Evolutionary conservation across 2,888 invertebrate genomes (phyloP).

Genomic region (Hirtodrosophila cameraria): DNA sequence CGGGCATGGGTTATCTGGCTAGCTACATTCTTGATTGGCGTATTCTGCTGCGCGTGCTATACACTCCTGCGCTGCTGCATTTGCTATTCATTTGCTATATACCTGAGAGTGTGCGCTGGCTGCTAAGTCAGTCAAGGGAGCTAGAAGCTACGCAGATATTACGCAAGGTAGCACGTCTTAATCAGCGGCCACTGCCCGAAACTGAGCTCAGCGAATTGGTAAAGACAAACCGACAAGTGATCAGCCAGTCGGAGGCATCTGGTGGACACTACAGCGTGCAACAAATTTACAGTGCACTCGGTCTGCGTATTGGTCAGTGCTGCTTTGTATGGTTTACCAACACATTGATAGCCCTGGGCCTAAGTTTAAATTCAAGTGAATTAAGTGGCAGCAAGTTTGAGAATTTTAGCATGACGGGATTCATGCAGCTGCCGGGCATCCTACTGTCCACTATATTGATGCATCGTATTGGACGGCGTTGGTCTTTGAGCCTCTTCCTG

Average conservation of each 20-base stretch:
- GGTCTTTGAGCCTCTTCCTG: slow-evolving; percentile 86
- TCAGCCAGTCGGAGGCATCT: slow-evolving; percentile 23
- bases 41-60: slow-evolving; percentile 86
- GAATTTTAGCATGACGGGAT: slow-evolving; percentile 87
- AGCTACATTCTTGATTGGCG: slow-evolving; percentile 89
- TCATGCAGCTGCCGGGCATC: slow-evolving; percentile 90
- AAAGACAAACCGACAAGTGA: slow-evolving; percentile 49
- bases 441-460: slow-evolving; percentile 87
- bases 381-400: slow-evolving; percentile 89
- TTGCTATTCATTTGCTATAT: slow-evolving; percentile 88
- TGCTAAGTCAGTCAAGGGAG: slow-evolving; percentile 86
- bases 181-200: slow-evolving; percentile 80
- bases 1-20: slow-evolving; percentile 88
- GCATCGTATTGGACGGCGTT: slow-evolving; percentile 87
- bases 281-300: slow-evolving; percentile 64
- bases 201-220: slow-evolving; percentile 55
- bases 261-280: slow-evolving; percentile 53
- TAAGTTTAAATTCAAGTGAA: slow-evolving; percentile 90
- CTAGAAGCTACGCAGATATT: slow-evolving; percentile 86
- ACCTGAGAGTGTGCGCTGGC: slow-evolving; percentile 91
- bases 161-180: slow-evolving; percentile 87
- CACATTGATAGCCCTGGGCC: slow-evolving; percentile 90
- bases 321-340: slow-evolving; percentile 91
- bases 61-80: slow-evolving; percentile 88
- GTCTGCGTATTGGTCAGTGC: slow-evolving; percentile 85